Conservation (phyloP, 1,140 invertebrate genomes). For the Zeugodacus cucurbitae region DNA sequence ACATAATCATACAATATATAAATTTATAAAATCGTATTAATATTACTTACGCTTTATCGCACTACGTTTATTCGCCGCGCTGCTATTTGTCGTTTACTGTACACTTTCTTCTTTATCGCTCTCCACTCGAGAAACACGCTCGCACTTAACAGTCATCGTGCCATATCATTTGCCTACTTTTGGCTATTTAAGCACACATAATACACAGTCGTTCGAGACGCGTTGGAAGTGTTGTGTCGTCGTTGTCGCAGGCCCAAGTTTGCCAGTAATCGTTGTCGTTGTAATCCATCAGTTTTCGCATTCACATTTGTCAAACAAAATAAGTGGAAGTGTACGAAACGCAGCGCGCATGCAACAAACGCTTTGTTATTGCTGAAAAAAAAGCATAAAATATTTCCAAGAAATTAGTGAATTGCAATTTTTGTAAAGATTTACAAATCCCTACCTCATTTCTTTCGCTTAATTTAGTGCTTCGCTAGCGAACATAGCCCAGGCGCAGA, state of each 20-base stretch:
- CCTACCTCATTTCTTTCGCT: background rate
- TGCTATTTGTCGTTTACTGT: slow-evolving; percentile 1
- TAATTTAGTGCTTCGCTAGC: slow-evolving; percentile 11
- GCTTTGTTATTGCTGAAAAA: background rate
- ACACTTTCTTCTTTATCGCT: background rate
- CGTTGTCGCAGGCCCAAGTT: background rate
- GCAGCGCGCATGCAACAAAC: background rate
- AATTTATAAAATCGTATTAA: background rate
- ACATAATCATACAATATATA: background rate
- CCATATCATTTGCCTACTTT: background rate
- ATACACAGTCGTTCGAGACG: background rate
- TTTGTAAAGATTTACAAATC: background rate
- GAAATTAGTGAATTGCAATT: background rate
- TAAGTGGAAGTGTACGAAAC: background rate
- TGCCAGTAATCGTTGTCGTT: background rate
- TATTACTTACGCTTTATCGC: background rate
- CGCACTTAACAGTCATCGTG: background rate
- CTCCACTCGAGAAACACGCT: background rate
- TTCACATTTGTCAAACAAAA: background rate
- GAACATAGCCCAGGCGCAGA: slow-evolving; percentile 2
- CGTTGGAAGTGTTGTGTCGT: background rate
- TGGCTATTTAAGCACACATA: background rate
- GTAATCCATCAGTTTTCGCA: background rate
- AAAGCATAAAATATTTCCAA: background rate
- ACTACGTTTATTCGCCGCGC: background rate